Evolutionary conservation across 2,113 vertebrate species (phyloP), one percentile per base, ranked within the genome.

Genomic region (Eurystomus gularis): DNA sequence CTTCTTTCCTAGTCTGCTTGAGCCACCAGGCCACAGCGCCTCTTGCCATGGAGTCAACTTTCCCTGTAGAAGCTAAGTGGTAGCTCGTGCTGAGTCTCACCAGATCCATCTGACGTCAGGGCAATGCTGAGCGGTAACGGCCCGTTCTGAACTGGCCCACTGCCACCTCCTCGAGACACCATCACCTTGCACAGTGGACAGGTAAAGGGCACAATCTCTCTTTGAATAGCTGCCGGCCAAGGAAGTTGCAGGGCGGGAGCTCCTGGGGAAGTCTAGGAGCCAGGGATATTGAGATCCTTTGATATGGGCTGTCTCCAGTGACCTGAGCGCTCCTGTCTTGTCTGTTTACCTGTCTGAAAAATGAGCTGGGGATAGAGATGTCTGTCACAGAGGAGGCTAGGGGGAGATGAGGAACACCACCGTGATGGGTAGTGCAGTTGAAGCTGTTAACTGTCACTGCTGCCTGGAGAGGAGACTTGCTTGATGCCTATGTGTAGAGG

Each of bases 1-100:
- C 75, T 82, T 57, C 58, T 77, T 31, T n/a, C 46, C 91, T 15
- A 9, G 9, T 6, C 64, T 21, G 3, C 29, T 28, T 42, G 42
- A 64, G 60, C 61, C 42, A 2, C 28, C 12, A 17, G 31, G 31
- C 16, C 70, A n/a, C 1, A 0, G 66, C 37, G 39, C 76, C 62
- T 29, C 3, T 0, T 0, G 3, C 15, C 58, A 0, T 1, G 60
- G 39, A 57, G 71, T 35, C 44, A 19, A 1, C 86, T 66, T 62
- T 25, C 65, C 75, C 70, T 75, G 13, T 8, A 10, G 84, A 29
- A 39, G 93, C 76, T 66, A 3, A 18, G 62, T 1, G 26, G 9
- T 31, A 39, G 31, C 15, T 60, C 17, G 1, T 29, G 79, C 58
- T 15, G 84, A 13, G 13, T 3, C 2, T 82, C 25, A 42, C 26